A percentile compares a stretch with the other conserved stretches of the same genome.
Conservation (phyloP, 2,113 vertebrate species). For the Grus americana region DNA sequence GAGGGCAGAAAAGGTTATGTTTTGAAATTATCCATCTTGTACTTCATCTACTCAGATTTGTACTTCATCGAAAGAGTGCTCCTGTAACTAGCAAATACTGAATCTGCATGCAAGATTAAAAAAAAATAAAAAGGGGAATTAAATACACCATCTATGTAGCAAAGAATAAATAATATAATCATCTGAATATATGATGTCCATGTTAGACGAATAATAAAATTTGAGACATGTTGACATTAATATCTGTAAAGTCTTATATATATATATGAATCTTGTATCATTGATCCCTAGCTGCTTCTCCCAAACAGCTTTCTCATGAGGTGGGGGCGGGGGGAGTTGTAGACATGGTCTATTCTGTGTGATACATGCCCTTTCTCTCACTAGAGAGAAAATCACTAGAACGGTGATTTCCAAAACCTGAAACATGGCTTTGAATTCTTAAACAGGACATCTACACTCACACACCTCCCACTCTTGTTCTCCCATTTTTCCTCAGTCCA, state of each 20-base stretch:
- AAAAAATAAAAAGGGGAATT: neutral
- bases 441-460: neutral
- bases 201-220: neutral
- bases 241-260: neutral
- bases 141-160: neutral
- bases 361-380: neutral
- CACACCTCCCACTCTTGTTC: neutral
- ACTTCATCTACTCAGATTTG: neutral
- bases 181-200: neutral
- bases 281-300: neutral
- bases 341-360: neutral
- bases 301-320: neutral
- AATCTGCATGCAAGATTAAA: neutral
- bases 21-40: neutral
- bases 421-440: neutral
- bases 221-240: neutral
- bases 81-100: neutral
- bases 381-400: neutral
- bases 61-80: neutral
- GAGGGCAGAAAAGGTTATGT: neutral
- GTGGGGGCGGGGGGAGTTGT: fast-evolving
- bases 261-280: neutral
- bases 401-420: neutral
- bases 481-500: neutral
- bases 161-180: neutral